Evolutionary conservation across 2,888 invertebrate species (phyloP).

Genomic region (Anorthoa munda): DNA sequence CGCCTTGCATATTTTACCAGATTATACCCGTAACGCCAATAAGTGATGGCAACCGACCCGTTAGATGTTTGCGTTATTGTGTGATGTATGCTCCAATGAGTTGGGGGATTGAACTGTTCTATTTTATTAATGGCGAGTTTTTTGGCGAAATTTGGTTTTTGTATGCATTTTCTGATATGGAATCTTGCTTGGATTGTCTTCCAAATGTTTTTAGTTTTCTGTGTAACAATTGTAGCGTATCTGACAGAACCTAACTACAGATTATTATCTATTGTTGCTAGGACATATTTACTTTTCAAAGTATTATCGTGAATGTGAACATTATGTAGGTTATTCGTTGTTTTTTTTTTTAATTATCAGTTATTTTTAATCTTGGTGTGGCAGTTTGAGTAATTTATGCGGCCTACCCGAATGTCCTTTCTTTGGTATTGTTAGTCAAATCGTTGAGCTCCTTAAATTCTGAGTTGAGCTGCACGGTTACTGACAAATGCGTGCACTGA

Average conservation of each 20-base stretch:
- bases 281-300: too few relatives aligned
- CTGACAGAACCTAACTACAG: not conserved
- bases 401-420: too few relatives aligned
- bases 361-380: too few relatives aligned
- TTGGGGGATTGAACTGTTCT: slow-evolving; percentile 53
- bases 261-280: too few relatives aligned
- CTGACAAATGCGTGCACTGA: too few relatives aligned
- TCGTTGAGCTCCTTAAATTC: too few relatives aligned
- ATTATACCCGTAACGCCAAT: slow-evolving; percentile 71
- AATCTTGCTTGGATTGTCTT: not conserved
- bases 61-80: slow-evolving; percentile 64
- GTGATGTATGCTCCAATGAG: slow-evolving; percentile 57
- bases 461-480: too few relatives aligned
- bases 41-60: slow-evolving; percentile 71
- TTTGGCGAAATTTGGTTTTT: slow-evolving; percentile 11
- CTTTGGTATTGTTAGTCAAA: too few relatives aligned
- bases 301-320: too few relatives aligned
- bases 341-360: too few relatives aligned
- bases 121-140: slow-evolving; percentile 55
- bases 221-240: not conserved
- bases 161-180: not conserved
- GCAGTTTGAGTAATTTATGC: too few relatives aligned
- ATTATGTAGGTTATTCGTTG: too few relatives aligned
- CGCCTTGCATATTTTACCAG: slow-evolving; percentile 73
- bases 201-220: not conserved